Evolutionary conservation across 2,113 vertebrate species (phyloP), one percentile per base, ranked within the genome.

Genomic region (Plecotus auritus): DNA sequence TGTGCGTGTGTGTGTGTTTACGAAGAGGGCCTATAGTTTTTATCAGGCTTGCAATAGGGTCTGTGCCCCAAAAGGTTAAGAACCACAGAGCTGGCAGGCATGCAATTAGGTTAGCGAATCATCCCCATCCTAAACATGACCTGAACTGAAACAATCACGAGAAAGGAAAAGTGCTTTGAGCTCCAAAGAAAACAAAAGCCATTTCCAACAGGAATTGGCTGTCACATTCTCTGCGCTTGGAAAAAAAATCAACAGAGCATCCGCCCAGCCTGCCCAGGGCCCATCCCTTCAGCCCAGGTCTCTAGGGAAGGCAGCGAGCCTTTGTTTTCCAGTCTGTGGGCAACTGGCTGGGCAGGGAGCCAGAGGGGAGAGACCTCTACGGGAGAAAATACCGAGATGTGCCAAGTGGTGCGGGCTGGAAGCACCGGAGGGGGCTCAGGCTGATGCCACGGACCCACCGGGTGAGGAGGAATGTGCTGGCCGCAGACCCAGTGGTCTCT

Each of bases 161-260:
- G 97, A 98, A 96, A 98, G 97, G 95, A 97, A 97, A 97, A 97
- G 97, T 96, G 95, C 80, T 94, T 93, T 10, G 9, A 28, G 84
- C 20, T 83, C 96, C 97, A 98, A 98, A 96, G 95, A 97, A 97
- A 98, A 96, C 94, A 97, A 95, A 84, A 94, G 88, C 86, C 88
- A 95, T 90, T 97, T 97, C 96, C 97, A 97, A 96, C 89, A 97
- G 97, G 95, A 97, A 96, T 97, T 96, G 85, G 97, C 95, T 97
- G 95, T 97, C 96, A 97, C 93, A 97, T 96, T 96, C 97, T 97
- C 96, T 94, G 80, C 70, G 61, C 93, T 97, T 80, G 93, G 96
- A 95, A 97, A 95, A 94, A 95, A 96, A 95, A 94, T 91, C 81
- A 83, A 83, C 95, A 88, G 74, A 96, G 95, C 82, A 94, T 94